A percentile compares a stretch with the other conserved stretches of the same genome.
phyloP scores from a whole-genome alignment of 2,888 invertebrate genomes.

The Dryadula phaetusa region DNA sequence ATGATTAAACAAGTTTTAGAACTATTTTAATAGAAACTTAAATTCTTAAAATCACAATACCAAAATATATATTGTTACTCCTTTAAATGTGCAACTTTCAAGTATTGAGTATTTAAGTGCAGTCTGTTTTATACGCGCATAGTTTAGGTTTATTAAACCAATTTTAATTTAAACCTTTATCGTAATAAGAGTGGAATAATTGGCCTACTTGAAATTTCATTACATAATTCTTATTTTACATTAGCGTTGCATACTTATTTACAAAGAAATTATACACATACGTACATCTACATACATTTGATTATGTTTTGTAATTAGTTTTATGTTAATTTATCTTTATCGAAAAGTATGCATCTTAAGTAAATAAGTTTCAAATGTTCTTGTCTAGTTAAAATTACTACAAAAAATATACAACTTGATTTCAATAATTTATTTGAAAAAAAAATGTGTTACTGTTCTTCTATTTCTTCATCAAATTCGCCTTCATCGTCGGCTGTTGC shows the following conservation, averaged over 20 bases:
- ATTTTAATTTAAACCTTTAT: neutral
- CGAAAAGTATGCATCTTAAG: neutral
- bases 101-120: neutral
- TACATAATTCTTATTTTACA: neutral
- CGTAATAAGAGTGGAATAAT: neutral
- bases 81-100: neutral
- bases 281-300: too few relatives aligned
- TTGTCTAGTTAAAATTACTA: neutral
- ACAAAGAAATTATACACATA: too few relatives aligned
- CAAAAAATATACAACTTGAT: neutral
- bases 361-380: neutral
- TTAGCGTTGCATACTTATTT: neutral
- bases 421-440: conserved; percentile 3
- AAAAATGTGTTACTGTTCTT: conserved; percentile 14
- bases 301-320: too few relatives aligned
- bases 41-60: too few relatives aligned
- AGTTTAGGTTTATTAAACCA: neutral
- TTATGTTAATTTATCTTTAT: too few relatives aligned
- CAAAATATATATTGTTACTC: neutral
- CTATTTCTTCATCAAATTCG: conserved; percentile 30
- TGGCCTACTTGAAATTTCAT: neutral
- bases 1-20: too few relatives aligned
- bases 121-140: neutral
- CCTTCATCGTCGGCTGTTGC: conserved; percentile 27
- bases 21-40: too few relatives aligned